Percentiles rank a stretch among this genome's conserved stretches.
Conservation (phyloP, 30 jellyfish, hydroid and myxozoan genomes). For the Cassiopea andromeda region DNA sequence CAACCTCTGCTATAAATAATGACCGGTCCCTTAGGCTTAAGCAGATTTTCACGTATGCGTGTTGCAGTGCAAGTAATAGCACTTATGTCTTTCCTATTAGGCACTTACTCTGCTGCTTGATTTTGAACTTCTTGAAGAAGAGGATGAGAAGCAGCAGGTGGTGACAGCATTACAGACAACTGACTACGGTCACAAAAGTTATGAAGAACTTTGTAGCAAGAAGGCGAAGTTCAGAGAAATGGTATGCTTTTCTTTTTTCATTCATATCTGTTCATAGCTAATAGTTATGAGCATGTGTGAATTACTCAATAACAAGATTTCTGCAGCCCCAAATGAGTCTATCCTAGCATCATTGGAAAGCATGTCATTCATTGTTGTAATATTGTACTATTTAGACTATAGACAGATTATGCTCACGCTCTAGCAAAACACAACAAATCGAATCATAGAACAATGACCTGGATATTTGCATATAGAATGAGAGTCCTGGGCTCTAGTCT, state of each 20-base stretch:
- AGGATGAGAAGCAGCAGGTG: constrained; percentile 74
- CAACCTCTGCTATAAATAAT: no score
- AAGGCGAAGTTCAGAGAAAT: constrained; percentile 74
- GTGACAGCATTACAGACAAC: constrained; percentile 83
- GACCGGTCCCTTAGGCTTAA: no score
- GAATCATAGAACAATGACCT: no score
- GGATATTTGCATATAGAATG: no score
- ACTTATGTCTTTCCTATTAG: constrained; percentile 5
- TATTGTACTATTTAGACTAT: no score
- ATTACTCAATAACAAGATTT: neutral
- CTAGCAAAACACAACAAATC: no score
- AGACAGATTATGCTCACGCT: no score
- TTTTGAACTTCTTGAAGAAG: constrained; percentile 70
- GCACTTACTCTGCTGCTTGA: constrained; percentile 68
- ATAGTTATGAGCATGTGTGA: neutral
- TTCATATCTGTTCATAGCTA: neutral
- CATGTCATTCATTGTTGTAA: no score
- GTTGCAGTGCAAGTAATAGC: neutral
- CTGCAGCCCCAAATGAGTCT: neutral
- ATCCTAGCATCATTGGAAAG: neutral
- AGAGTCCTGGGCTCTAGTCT: no score
- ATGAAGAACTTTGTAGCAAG: constrained; percentile 74
- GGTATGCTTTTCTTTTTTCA: constrained; percentile 36
- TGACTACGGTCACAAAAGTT: constrained; percentile 66
- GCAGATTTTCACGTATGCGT: neutral